Evolutionary conservation across 1,140 invertebrate genomes (phyloP), one percentile per base, ranked within the genome.

Genomic region (Drosophila grimshawi): DNA sequence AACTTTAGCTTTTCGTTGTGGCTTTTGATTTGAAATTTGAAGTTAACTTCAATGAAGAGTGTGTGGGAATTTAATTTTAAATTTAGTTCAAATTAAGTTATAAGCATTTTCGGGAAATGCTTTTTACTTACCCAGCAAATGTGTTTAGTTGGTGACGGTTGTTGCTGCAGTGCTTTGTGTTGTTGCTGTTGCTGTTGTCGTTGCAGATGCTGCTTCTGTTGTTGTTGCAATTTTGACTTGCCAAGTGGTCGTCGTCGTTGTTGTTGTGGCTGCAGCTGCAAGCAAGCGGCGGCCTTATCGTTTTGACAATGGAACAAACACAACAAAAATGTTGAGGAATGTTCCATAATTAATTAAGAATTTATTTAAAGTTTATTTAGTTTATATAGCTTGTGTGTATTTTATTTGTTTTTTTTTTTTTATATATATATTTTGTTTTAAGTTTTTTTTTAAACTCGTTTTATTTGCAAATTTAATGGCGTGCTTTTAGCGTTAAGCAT

Each of bases 281-380:
- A 83, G 76, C 74, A 73, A 71, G 70, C 81, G 72, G 68, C 76
- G 51, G 65, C 80, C 67, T 83, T 89, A 80, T 88, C 56, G 80
- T 72, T 78, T 83, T 85, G 61, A 56, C 67, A 81, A 85, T 85
- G 78, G 62, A 88, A 88, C 74, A 89, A 89, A 88, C 78, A 76
- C 85, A 88, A 89, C 85, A 78, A 67, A 85, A 78, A 71, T 77
- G 83, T 88, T 89, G 83, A 88, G 89, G 80, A 88, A 88, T 89
- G 81, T 88, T 88, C 85, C 85, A 88, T 88, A 88, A 89, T 88
- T 88, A 88, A 85, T 80, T 61, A 41, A 66, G 57, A 77, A 89
- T 66, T 80, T 49, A 67, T 77, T 79, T 49, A 45, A 46, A 60
- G 49, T 78, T 71, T 53, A 35, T 52, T 71, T 51, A 37, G 8